A percentile compares a stretch with the other conserved stretches of the same genome.
phyloP scores from a whole-genome alignment of 2,888 invertebrate genomes.

The Galeruca laticollis region DNA sequence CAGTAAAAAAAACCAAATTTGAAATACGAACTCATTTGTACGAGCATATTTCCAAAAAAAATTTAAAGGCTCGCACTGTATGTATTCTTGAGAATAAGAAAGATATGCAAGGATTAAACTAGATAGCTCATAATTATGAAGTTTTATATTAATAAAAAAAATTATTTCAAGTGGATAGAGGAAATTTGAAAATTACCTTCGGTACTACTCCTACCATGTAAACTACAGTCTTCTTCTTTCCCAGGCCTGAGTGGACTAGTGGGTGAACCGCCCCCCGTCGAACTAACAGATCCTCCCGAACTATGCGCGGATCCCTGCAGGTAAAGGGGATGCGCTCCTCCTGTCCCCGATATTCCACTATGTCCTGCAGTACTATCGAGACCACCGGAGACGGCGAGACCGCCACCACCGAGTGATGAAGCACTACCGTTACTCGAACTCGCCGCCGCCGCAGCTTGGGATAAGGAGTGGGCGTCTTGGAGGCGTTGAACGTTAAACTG shows the following conservation, averaged over 20 bases:
- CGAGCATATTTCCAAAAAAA: no score
- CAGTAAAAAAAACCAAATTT: no score
- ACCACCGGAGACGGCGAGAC: constrained; percentile 53
- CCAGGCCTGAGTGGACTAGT: constrained; percentile 68
- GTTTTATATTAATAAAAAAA: no score
- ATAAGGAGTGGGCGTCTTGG: constrained; percentile 65
- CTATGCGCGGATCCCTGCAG: constrained; percentile 63
- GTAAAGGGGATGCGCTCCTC: constrained; percentile 60
- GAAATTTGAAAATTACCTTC: constrained; percentile 65
- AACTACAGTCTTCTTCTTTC: constrained; percentile 75
- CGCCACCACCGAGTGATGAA: constrained; percentile 55
- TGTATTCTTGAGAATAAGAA: no score
- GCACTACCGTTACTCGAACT: constrained; percentile 46
- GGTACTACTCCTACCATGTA: constrained; percentile 73
- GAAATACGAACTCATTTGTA: no score
- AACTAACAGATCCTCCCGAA: constrained; percentile 66
- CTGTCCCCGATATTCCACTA: constrained; percentile 50
- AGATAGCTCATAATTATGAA: no score
- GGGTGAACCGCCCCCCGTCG: constrained; percentile 66
- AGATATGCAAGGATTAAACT: no score
- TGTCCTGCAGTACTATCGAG: constrained; percentile 43
- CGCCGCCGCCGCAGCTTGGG: constrained; percentile 60
- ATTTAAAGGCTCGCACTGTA: no score
- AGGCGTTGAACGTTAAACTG: constrained; percentile 69
- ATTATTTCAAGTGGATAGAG: not conserved